Conservation (phyloP, 2,888 invertebrate species). For the Nymphalis polychloros region DNA sequence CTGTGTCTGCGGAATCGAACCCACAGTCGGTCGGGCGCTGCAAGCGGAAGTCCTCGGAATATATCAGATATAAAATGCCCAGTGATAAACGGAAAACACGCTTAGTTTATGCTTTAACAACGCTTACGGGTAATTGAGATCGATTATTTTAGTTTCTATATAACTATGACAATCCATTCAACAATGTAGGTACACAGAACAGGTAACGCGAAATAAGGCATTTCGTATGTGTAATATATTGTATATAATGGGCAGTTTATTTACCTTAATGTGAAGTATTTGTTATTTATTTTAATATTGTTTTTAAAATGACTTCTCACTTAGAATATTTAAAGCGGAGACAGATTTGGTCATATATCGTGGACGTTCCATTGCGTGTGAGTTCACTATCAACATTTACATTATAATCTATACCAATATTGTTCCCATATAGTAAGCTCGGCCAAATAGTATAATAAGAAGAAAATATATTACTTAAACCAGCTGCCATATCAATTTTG, state of each 20-base stretch:
- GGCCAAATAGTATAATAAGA: slow-evolving; percentile 56
- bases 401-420: slow-evolving; percentile 65
- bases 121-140: slow-evolving; percentile 78
- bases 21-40: slow-evolving; percentile 44
- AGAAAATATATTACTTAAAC: slow-evolving; percentile 30
- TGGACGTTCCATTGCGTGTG: slow-evolving; percentile 56
- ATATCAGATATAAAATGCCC: slow-evolving; percentile 47
- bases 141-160: slow-evolving; percentile 74
- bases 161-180: slow-evolving; percentile 67
- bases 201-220: slow-evolving; percentile 81
- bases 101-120: slow-evolving; percentile 65
- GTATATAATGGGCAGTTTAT: slow-evolving; percentile 37
- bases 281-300: slow-evolving; percentile 34
- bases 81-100: slow-evolving; percentile 52
- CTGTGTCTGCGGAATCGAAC: slow-evolving; percentile 9
- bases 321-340: slow-evolving; percentile 43
- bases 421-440: slow-evolving; percentile 80
- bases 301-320: slow-evolving; percentile 38
- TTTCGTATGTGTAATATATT: slow-evolving; percentile 53
- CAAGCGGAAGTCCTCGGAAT: slow-evolving; percentile 45
- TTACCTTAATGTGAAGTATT: slow-evolving; percentile 32
- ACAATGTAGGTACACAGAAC: slow-evolving; percentile 74
- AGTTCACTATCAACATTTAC: slow-evolving; percentile 50
- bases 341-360: slow-evolving; percentile 47
- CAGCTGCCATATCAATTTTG: slow-evolving; percentile 67